Evolutionary conservation across 2,113 vertebrate species (phyloP).

Genomic region (Xiphophorus maculatus): DNA sequence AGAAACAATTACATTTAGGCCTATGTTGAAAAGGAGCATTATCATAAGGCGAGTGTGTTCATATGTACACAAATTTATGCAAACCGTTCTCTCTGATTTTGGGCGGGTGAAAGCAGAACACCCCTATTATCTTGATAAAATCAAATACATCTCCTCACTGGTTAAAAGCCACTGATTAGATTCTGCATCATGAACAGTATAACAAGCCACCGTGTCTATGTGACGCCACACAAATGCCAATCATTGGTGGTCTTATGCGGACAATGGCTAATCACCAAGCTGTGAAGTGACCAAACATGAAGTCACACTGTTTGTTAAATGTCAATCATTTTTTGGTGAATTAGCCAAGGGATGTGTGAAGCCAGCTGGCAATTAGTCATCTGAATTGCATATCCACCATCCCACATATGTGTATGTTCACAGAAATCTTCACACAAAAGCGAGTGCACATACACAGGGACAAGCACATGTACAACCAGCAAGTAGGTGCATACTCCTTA

Average conservation of each 20-base stretch:
- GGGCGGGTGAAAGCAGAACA: not conserved
- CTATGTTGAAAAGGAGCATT: not conserved
- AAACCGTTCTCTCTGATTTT: conserved; percentile 11
- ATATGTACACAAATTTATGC: not conserved
- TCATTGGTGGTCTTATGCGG: conserved; percentile 31
- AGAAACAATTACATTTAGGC: not conserved
- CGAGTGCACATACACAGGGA: not conserved
- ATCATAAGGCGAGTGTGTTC: not conserved
- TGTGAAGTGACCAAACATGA: conserved; percentile 65
- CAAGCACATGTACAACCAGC: not conserved
- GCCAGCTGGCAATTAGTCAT: conserved; percentile 71
- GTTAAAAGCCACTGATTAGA: not conserved
- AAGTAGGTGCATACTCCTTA: not conserved
- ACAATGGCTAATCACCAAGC: conserved; percentile 53
- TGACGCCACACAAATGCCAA: conserved; percentile 33
- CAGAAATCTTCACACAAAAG: conserved; percentile 10
- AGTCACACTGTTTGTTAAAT: conserved; percentile 60
- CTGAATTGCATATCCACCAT: conserved; percentile 43
- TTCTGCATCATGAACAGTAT: conserved; percentile 2
- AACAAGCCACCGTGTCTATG: conserved; percentile 3
- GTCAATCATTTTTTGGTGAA: conserved; percentile 57
- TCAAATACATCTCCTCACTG: conserved; percentile 7
- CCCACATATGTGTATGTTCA: conserved; percentile 18
- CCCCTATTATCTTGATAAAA: not conserved
- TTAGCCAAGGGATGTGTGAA: conserved; percentile 43